A percentile compares a stretch with the other conserved stretches of the same genome.
Evolutionary conservation across 92 coral and sea anemone genomes (phyloP).

Genomic region (Umimayanthus kanabou): DNA sequence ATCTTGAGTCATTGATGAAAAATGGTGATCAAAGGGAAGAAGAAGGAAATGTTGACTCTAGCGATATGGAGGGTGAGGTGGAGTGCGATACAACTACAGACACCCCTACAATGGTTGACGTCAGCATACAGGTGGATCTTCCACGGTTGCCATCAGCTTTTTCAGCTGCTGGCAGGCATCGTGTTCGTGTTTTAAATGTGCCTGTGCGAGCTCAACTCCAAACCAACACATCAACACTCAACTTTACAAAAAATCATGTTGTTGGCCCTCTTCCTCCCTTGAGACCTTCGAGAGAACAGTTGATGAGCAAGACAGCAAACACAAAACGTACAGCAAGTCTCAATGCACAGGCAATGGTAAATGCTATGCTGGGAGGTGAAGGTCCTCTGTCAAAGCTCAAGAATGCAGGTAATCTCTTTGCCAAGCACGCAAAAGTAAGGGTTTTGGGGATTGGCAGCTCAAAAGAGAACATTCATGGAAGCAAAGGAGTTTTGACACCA

Average conservation of each 20-base stretch:
- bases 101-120: constrained; percentile 82
- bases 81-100: constrained; percentile 87
- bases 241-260: constrained; percentile 93
- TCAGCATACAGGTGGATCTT: constrained; percentile 91
- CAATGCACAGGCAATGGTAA: constrained; percentile 95
- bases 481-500: constrained; percentile 53
- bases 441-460: constrained; percentile 64
- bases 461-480: constrained; percentile 52
- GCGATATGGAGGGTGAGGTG: constrained; percentile 52
- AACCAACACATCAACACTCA: constrained; percentile 77
- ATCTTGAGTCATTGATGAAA: constrained; percentile 40
- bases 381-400: constrained; percentile 80
- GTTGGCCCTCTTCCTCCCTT: constrained; percentile 91
- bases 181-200: constrained; percentile 79
- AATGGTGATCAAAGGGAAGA: constrained; percentile 48
- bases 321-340: constrained; percentile 91
- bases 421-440: constrained; percentile 61
- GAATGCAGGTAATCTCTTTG: constrained; percentile 61
- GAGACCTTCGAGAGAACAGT: constrained; percentile 84
- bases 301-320: constrained; percentile 83
- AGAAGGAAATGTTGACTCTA: constrained; percentile 51
- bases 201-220: constrained; percentile 90
- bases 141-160: constrained; percentile 70
- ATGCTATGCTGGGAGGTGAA: constrained; percentile 79
- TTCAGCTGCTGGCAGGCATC: constrained; percentile 52